Evolutionary conservation across 2,888 invertebrate genomes (phyloP).

Genomic region (Crioceris asparagi): DNA sequence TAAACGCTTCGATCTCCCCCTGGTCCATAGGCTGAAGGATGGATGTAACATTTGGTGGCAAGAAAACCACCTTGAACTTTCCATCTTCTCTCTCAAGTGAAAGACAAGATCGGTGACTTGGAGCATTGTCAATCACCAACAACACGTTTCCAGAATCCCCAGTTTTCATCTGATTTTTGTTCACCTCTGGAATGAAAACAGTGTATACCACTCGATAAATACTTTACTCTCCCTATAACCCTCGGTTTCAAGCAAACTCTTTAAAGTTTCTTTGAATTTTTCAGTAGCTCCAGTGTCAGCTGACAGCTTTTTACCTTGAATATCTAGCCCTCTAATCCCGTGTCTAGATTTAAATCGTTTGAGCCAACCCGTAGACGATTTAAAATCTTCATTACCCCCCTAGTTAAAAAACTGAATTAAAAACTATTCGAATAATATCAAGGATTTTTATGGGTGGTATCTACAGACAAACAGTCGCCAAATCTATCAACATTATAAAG

Average conservation of each 20-base stretch:
- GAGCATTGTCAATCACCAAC: conserved; percentile 2
- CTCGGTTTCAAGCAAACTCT: conserved; percentile 1
- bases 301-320: neutral
- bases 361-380: neutral
- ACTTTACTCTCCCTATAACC: conserved; percentile 1
- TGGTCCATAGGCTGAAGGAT: conserved; percentile 2
- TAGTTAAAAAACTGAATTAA: too few species aligned
- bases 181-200: conserved; percentile 1
- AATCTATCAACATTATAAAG: too few species aligned
- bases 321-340: neutral
- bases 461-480: too few species aligned
- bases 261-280: conserved; percentile 1
- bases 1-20: neutral
- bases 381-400: neutral
- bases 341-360: neutral
- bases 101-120: neutral
- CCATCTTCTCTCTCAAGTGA: neutral
- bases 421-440: too few species aligned
- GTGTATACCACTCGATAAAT: conserved; percentile 2
- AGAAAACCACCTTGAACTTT: neutral
- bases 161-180: neutral
- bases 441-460: too few species aligned
- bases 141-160: neutral
- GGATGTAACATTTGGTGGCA: neutral
- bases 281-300: neutral